Evolutionary conservation across 2,888 invertebrate genomes (phyloP).

Genomic region (Crossocerus cetratus): DNA sequence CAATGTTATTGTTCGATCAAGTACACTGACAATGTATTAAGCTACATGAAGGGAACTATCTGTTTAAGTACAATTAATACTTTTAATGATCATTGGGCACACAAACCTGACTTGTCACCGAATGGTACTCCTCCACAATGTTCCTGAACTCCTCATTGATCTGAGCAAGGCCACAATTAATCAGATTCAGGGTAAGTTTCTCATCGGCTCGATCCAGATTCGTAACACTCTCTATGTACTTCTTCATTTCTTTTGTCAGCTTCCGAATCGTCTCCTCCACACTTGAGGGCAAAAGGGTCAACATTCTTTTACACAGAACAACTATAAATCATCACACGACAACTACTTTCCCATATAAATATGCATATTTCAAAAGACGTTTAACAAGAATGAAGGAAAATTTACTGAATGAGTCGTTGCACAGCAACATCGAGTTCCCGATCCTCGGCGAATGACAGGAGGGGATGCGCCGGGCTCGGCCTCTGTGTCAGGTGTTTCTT

Average conservation of each 20-base stretch:
- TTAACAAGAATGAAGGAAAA: no score
- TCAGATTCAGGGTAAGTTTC: slow-evolving; percentile 74
- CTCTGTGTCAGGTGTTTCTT: slow-evolving; percentile 68
- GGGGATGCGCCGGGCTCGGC: slow-evolving; percentile 71
- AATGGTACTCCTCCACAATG: slow-evolving; percentile 77
- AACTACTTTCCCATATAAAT: no score
- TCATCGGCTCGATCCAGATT: slow-evolving; percentile 73
- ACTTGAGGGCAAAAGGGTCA: slow-evolving; percentile 55
- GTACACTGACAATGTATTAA: no score
- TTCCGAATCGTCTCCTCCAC: slow-evolving; percentile 72
- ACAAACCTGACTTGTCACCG: slow-evolving; percentile 74
- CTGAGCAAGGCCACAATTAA: slow-evolving; percentile 74
- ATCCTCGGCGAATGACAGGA: slow-evolving; percentile 70
- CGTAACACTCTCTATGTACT: slow-evolving; percentile 69
- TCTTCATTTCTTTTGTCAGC: slow-evolving; percentile 75
- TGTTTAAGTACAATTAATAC: no score
- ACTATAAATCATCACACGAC: background rate
- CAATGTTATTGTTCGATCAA: no score
- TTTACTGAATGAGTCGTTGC: slow-evolving; percentile 72
- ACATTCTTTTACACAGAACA: background rate
- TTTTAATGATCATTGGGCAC: background rate
- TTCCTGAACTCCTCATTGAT: slow-evolving; percentile 73
- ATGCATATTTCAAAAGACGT: no score
- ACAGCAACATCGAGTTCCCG: slow-evolving; percentile 72
- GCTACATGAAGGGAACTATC: no score